Percentiles rank a stretch among this genome's conserved stretches.
Evolutionary conservation across 2,797 vertebrate genomes (phyloP).

Genomic region (Pseudochirops corinnae): DNA sequence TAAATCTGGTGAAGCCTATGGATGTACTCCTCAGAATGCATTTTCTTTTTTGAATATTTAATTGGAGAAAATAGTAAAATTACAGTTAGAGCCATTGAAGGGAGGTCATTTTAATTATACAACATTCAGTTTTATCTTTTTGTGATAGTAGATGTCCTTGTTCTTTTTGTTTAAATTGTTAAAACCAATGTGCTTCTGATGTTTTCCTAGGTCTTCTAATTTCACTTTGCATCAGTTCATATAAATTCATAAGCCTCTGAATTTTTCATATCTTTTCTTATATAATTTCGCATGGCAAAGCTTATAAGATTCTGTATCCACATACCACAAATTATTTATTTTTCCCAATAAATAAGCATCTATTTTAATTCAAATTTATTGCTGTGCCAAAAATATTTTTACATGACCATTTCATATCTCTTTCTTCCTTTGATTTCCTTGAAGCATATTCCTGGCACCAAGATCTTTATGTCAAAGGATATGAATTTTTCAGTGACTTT

Average conservation of each 20-base stretch:
- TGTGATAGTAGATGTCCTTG: neutral
- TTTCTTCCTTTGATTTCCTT: neutral
- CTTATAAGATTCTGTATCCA: neutral
- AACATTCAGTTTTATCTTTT: neutral
- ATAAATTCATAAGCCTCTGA: neutral
- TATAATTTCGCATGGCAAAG: neutral
- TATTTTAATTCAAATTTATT: neutral
- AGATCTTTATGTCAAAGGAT: neutral
- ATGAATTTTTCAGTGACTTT: neutral
- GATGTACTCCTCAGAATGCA: neutral
- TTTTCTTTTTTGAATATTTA: neutral
- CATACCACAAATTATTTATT: neutral
- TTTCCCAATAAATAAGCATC: neutral
- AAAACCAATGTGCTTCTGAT: neutral
- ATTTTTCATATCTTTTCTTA: neutral
- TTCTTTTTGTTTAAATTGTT: neutral
- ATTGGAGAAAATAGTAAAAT: neutral
- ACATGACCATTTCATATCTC: neutral
- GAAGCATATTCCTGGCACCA: neutral
- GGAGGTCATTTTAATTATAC: neutral
- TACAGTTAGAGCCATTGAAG: neutral
- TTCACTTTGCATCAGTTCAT: neutral
- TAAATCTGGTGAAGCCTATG: neutral
- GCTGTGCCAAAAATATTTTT: neutral
- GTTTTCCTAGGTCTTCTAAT: neutral